Percentiles rank a stretch among this genome's conserved stretches.
phyloP scores from a whole-genome alignment of 1,140 invertebrate species.

The Drosophila oshimai region DNA sequence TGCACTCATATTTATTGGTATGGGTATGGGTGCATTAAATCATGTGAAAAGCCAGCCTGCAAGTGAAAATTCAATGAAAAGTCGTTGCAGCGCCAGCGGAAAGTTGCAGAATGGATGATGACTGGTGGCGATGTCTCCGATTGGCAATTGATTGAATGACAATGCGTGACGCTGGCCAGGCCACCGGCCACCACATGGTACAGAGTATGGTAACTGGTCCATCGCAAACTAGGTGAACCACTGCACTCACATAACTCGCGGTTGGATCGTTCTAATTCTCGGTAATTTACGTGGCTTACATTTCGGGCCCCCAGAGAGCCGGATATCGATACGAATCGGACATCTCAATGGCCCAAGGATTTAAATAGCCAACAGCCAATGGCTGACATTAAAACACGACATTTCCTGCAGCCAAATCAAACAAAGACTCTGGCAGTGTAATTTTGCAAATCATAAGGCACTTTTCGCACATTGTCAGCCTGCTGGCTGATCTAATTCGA shows the following conservation, averaged over 20 bases:
- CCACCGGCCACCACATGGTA: not conserved
- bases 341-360: conserved; percentile 15
- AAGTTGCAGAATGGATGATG: conserved; percentile 3
- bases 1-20: conserved; percentile 33
- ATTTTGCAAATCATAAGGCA: not conserved
- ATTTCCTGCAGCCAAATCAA: conserved; percentile 12
- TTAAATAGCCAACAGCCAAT: conserved; percentile 31
- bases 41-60: conserved; percentile 66
- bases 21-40: conserved; percentile 60
- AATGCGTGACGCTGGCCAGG: conserved; percentile 49
- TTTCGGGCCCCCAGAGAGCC: conserved; percentile 56
- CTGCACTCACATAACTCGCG: conserved; percentile 47
- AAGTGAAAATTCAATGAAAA: conserved; percentile 80
- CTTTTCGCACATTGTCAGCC: conserved; percentile 19
- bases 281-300: conserved; percentile 67
- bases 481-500: conserved; percentile 6
- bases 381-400: conserved; percentile 1
- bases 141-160: conserved; percentile 72
- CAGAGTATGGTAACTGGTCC: conserved; percentile 50
- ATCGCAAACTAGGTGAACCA: conserved; percentile 74
- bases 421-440: not conserved
- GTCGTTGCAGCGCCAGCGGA: conserved; percentile 42
- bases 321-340: conserved; percentile 43
- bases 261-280: conserved; percentile 69
- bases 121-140: conserved; percentile 35